These are phyloP conservation scores for Augochlorella aurata DNA, from an alignment of 2,888 invertebrate genomes.

Conservation along the genomic window DNA sequence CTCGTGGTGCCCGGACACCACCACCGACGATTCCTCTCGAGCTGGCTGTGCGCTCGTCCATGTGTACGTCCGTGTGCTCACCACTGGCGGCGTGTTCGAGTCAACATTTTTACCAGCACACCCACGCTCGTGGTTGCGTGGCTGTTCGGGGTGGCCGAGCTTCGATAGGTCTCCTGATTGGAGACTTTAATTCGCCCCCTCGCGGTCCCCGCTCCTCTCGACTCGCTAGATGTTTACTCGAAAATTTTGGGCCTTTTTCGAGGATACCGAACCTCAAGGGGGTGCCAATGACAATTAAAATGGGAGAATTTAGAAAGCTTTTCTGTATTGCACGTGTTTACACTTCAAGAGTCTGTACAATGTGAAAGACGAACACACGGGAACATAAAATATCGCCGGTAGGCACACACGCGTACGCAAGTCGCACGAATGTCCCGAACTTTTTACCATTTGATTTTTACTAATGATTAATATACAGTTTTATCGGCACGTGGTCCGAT, in stretches of 20 bases:
- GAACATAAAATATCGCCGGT: too few species aligned
- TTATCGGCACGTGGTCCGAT: too few species aligned
- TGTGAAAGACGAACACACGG: too few species aligned
- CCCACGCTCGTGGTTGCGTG: constrained; percentile 18
- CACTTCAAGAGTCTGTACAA: too few species aligned
- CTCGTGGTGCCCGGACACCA: constrained; percentile 65
- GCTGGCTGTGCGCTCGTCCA: constrained; percentile 16
- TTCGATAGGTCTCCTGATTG: constrained; percentile 9
- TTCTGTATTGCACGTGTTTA: too few species aligned
- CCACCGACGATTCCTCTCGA: constrained; percentile 30
- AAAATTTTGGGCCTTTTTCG: not conserved
- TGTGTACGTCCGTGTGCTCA: constrained; percentile 30
- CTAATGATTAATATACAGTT: too few species aligned
- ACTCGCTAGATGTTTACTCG: not conserved
- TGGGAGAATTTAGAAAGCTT: too few species aligned
- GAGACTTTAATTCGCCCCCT: constrained; percentile 16
- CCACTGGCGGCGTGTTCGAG: constrained; percentile 33
- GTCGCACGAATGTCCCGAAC: too few species aligned
- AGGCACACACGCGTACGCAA: too few species aligned
- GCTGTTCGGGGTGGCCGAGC: constrained; percentile 47
- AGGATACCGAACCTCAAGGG: too few species aligned
- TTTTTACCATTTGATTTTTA: too few species aligned
- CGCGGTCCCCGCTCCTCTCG: not conserved
- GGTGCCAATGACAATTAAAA: too few species aligned
- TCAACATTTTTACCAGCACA: constrained; percentile 75